A percentile compares a stretch with the other conserved stretches of the same genome.
Evolutionary conservation across 30 jellyfish, hydroid and myxozoan genomes (phyloP).

Genomic region (Morbakka virulenta): DNA sequence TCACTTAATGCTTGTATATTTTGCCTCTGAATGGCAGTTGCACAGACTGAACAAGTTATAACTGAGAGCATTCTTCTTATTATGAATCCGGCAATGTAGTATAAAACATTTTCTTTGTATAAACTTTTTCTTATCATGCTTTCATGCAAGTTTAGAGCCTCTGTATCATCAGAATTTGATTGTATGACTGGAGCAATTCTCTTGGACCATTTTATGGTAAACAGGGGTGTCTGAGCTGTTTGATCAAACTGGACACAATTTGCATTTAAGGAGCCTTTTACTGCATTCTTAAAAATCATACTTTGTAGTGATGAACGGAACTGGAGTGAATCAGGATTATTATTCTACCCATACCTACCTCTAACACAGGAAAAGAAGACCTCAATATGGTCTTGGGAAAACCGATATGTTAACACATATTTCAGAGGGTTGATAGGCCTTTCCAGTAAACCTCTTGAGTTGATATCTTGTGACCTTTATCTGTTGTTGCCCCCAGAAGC

Average conservation of each 20-base stretch:
- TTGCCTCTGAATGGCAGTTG: neutral
- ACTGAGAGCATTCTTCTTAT: neutral
- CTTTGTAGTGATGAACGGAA: conserved; percentile 10
- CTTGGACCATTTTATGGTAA: conserved; percentile 23
- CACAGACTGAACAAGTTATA: neutral
- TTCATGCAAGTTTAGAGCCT: neutral
- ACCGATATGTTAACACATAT: conserved; percentile 45
- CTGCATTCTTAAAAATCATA: conserved; percentile 4
- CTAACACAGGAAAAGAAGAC: conserved; percentile 11
- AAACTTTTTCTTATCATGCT: neutral
- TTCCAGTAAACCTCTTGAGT: neutral
- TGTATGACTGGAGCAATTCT: neutral
- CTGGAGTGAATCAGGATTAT: conserved; percentile 39
- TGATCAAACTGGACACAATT: conserved; percentile 38
- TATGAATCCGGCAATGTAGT: conserved; percentile 29
- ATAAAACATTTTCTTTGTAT: conserved; percentile 19
- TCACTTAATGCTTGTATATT: neutral
- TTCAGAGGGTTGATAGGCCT: conserved; percentile 16
- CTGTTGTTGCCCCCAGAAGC: neutral
- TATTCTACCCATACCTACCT: conserved; percentile 25
- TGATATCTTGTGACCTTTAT: neutral
- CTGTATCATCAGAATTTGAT: neutral
- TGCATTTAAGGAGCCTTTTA: conserved; percentile 27
- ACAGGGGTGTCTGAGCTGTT: conserved; percentile 25
- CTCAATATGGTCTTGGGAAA: conserved; percentile 54